These are phyloP conservation scores for Atherinosoma microstoma DNA, from an alignment of 2,797 vertebrate genomes.

Conservation along the genomic window DNA sequence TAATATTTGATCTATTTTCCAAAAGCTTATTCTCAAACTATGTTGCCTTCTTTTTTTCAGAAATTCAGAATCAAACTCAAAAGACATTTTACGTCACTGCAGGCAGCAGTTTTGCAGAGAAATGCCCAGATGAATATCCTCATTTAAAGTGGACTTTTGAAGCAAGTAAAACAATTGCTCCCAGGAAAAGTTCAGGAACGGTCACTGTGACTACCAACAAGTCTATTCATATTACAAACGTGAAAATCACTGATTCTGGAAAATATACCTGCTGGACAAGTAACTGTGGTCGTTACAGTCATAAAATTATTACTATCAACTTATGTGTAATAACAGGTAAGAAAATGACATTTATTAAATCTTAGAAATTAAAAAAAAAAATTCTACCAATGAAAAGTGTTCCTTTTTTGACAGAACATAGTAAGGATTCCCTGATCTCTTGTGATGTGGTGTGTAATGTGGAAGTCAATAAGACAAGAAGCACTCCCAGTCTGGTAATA, in stretches of 20 bases:
- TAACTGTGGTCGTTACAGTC: slow-evolving; percentile 6
- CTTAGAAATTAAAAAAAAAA: no score
- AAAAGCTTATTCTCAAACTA: neutral
- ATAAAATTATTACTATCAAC: slow-evolving; percentile 35
- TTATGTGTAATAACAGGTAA: slow-evolving; percentile 55
- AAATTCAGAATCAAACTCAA: slow-evolving; percentile 7
- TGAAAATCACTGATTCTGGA: slow-evolving; percentile 46
- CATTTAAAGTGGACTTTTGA: slow-evolving; percentile 50
- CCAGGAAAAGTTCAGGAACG: neutral
- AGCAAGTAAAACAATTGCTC: neutral
- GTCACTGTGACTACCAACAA: slow-evolving; percentile 6
- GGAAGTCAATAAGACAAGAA: neutral
- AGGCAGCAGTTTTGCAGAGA: slow-evolving; percentile 39
- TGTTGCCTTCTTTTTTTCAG: slow-evolving; percentile 24
- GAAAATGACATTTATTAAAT: neutral
- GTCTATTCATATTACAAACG: slow-evolving; percentile 31
- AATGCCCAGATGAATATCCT: slow-evolving; percentile 1
- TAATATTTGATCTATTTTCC: neutral
- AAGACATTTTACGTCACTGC: neutral
- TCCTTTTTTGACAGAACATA: slow-evolving; percentile 14
- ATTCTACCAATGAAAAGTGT: neutral
- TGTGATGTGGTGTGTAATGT: slow-evolving; percentile 52
- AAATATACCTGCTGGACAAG: slow-evolving; percentile 56
- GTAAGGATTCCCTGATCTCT: slow-evolving; percentile 10
- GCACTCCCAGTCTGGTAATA: slow-evolving; percentile 5